phyloP scores from a whole-genome alignment of 2,888 invertebrate genomes.

The Odontocolon sp. region DNA sequence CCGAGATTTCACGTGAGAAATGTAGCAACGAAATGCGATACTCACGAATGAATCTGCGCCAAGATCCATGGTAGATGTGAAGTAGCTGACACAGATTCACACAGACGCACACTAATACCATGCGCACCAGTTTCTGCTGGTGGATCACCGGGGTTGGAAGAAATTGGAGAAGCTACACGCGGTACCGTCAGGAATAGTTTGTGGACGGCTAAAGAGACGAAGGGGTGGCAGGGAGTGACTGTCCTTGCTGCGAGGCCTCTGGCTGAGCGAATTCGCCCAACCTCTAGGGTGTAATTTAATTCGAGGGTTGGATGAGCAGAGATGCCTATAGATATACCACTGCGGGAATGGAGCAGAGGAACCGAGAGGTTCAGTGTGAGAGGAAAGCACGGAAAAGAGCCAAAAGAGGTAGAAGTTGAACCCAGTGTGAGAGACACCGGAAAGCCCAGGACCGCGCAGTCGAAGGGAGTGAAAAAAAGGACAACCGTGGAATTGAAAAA shows the following conservation, averaged over 20 bases:
- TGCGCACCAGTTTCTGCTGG: conserved; percentile 20
- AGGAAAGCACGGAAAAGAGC: conserved; percentile 24
- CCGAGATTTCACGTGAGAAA: conserved; percentile 10
- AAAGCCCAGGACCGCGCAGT: conserved; percentile 8
- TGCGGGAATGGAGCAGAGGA: conserved; percentile 27
- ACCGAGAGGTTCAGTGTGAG: conserved; percentile 16
- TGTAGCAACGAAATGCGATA: not conserved
- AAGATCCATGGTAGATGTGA: not conserved
- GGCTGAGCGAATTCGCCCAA: conserved; percentile 58
- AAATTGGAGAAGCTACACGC: conserved; percentile 29
- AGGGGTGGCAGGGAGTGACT: conserved; percentile 21
- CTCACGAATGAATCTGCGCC: not conserved
- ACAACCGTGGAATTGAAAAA: conserved; percentile 25
- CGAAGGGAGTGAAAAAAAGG: conserved; percentile 26
- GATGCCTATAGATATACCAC: conserved; percentile 60
- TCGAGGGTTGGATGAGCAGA: conserved; percentile 69
- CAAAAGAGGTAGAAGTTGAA: conserved; percentile 40
- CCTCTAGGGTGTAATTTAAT: conserved; percentile 71
- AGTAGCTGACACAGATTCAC: not conserved
- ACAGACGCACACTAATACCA: conserved; percentile 5
- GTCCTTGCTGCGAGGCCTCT: conserved; percentile 33
- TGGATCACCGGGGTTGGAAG: conserved; percentile 23
- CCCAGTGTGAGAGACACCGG: conserved; percentile 33
- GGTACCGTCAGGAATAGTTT: conserved; percentile 18
- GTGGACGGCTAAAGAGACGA: conserved; percentile 27